Evolutionary conservation across 2,888 invertebrate genomes (phyloP).

Genomic region (Amphipoea lucens): DNA sequence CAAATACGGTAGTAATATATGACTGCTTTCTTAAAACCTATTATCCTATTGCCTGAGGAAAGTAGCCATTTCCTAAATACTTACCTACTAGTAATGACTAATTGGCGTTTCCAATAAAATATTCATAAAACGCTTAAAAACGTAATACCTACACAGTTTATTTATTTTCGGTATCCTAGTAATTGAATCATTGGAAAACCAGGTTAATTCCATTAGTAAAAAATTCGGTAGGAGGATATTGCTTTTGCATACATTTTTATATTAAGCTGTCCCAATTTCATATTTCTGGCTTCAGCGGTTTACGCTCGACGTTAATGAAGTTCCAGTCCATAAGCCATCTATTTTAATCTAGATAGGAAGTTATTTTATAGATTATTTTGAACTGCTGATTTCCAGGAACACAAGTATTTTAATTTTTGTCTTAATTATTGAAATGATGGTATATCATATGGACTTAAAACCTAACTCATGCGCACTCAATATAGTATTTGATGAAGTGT

Average conservation of each 20-base stretch:
- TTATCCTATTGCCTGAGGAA: not conserved
- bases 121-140: not conserved
- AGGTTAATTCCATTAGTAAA: not conserved
- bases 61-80: not conserved
- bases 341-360: not conserved
- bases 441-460: not conserved
- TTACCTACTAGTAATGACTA: not conserved
- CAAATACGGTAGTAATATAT: not conserved
- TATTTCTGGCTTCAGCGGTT: not conserved
- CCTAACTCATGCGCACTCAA: slow-evolving; percentile 7
- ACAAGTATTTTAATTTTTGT: not conserved
- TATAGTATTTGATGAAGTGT: slow-evolving; percentile 38
- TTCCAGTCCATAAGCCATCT: not conserved
- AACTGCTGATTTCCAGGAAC: not conserved
- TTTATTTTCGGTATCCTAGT: not conserved
- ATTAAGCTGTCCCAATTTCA: not conserved
- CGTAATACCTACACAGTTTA: not conserved
- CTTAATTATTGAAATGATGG: not conserved
- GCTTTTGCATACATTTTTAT: not conserved
- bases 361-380: not conserved
- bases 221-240: not conserved
- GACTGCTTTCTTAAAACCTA: not conserved
- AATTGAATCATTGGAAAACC: not conserved
- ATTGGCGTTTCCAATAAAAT: not conserved
- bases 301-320: too few relatives aligned